Conservation (phyloP, 92 coral and sea anemone genomes). For the Epizoanthus scotinus region DNA sequence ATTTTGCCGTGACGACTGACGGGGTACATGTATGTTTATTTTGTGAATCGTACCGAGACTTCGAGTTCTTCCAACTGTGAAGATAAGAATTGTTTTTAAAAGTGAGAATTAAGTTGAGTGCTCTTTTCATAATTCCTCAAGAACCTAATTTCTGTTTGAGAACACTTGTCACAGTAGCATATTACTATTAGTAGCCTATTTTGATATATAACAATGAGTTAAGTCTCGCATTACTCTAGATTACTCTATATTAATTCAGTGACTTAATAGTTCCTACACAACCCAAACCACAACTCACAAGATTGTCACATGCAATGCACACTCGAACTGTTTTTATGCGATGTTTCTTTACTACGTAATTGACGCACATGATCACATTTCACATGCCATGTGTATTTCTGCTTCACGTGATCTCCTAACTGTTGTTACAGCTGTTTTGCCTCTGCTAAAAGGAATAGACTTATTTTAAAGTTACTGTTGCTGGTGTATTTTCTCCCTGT, state of each 20-base stretch:
- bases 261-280: constrained; percentile 4
- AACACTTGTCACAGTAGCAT: too few species aligned
- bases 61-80: not conserved
- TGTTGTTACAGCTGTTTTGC: constrained; percentile 18
- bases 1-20: not conserved
- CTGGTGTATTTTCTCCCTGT: too few species aligned
- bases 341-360: not conserved
- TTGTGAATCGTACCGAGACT: not conserved
- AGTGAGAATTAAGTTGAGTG: not conserved
- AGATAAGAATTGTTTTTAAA: not conserved
- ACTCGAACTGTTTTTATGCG: not conserved
- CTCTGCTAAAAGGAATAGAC: not conserved
- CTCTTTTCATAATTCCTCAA: too few species aligned
- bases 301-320: not conserved
- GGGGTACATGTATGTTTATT: not conserved
- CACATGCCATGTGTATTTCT: not conserved
- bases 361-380: not conserved
- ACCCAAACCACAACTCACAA: not conserved
- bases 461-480: not conserved
- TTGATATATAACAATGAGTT: not conserved
- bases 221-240: too few species aligned
- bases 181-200: not conserved
- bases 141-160: too few species aligned
- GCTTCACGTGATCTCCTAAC: not conserved
- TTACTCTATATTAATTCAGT: not conserved